These are phyloP conservation scores for Heliothis peltigera DNA, from an alignment of 2,888 invertebrate species.

Conservation along the genomic window DNA sequence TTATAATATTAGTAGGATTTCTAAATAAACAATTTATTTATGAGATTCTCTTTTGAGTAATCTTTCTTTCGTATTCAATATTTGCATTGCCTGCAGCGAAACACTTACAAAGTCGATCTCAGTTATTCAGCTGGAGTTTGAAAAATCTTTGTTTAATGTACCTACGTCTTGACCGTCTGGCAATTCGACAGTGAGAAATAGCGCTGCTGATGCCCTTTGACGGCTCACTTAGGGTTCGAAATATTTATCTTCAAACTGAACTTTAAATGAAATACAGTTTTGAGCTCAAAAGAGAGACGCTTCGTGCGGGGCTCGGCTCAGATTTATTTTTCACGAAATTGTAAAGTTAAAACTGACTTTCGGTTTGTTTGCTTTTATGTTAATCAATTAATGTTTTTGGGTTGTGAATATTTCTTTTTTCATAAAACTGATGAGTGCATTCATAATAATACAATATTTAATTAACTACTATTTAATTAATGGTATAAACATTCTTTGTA, in stretches of 20 bases:
- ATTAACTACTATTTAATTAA: no score
- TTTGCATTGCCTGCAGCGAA: slow-evolving; percentile 19
- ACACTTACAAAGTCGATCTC: slow-evolving; percentile 29
- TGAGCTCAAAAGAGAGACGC: slow-evolving; percentile 44
- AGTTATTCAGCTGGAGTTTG: slow-evolving; percentile 42
- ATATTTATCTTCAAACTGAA: slow-evolving; percentile 50
- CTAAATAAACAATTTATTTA: neutral
- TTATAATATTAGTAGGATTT: no score
- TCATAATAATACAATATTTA: no score
- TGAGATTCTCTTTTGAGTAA: neutral
- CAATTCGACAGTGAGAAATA: slow-evolving; percentile 62
- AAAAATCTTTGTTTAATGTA: slow-evolving; percentile 61
- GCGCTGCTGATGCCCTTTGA: slow-evolving; percentile 57
- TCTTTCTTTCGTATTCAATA: neutral
- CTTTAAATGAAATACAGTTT: slow-evolving; percentile 52
- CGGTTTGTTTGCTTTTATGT: slow-evolving; percentile 7
- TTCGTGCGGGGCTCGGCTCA: slow-evolving; percentile 9
- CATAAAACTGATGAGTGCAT: neutral
- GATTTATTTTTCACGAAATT: slow-evolving; percentile 33
- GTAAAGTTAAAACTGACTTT: neutral
- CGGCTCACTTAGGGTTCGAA: slow-evolving; percentile 57
- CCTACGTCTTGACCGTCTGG: slow-evolving; percentile 57
- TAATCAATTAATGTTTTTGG: neutral
- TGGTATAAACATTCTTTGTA: no score
- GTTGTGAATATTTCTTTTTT: neutral